These are phyloP conservation scores for Helicoverpa zea DNA, from an alignment of 1,140 invertebrate genomes.

Conservation along the genomic window DNA sequence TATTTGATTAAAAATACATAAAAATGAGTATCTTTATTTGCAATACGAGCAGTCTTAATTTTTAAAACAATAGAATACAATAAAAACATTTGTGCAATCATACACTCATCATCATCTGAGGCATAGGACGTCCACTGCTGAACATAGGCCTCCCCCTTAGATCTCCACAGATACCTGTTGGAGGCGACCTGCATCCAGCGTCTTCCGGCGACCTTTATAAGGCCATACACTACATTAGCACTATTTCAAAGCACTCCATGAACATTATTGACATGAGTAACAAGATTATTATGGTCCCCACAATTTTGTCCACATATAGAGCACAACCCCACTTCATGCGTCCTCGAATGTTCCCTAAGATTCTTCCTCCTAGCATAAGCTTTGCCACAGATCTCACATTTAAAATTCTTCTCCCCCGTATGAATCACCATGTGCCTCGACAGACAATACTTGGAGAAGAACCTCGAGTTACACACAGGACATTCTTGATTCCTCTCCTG, in stretches of 20 bases:
- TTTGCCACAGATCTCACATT: slow-evolving; percentile 87
- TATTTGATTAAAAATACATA: too few relatives aligned
- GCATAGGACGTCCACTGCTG: too few relatives aligned
- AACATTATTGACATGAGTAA: slow-evolving; percentile 29
- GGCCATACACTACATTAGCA: too few relatives aligned
- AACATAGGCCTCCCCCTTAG: too few relatives aligned
- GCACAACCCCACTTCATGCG: slow-evolving; percentile 83
- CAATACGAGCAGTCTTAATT: background rate
- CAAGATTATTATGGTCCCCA: slow-evolving; percentile 51
- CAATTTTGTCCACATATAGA: slow-evolving; percentile 61
- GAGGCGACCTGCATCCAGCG: too few relatives aligned
- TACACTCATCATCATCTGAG: too few relatives aligned
- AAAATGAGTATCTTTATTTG: background rate
- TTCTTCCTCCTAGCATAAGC: slow-evolving; percentile 90
- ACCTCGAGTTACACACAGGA: slow-evolving; percentile 88
- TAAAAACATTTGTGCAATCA: too few relatives aligned
- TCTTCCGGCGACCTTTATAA: too few relatives aligned
- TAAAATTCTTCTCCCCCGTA: slow-evolving; percentile 88
- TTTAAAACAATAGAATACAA: too few relatives aligned
- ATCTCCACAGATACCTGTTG: too few relatives aligned
- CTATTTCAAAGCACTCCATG: slow-evolving; percentile 52
- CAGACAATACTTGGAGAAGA: slow-evolving; percentile 91
- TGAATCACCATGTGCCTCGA: slow-evolving; percentile 91
- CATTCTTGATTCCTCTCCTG: slow-evolving; percentile 87
- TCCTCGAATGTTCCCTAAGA: slow-evolving; percentile 86